A percentile compares a stretch with the other conserved stretches of the same genome.
Conservation (phyloP, 1,140 invertebrate genomes). For the Leptopilina boulardi region DNA sequence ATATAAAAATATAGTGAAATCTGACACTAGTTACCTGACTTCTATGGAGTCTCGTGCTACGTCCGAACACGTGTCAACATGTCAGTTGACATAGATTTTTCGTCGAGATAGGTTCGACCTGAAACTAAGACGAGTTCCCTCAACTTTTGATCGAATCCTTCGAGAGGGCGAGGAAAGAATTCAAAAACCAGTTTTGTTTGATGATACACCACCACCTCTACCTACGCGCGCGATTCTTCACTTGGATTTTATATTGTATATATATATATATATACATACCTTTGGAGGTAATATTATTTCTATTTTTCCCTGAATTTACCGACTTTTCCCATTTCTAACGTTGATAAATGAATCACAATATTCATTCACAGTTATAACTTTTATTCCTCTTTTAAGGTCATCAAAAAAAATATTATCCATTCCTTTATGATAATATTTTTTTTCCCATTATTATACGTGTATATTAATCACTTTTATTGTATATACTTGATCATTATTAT, state of each 20-base stretch:
- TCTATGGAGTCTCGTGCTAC: conserved; percentile 49
- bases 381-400: too few relatives aligned
- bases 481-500: too few relatives aligned
- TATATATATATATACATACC: too few relatives aligned
- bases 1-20: conserved; percentile 52
- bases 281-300: too few relatives aligned
- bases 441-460: too few relatives aligned
- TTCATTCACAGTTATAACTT: too few relatives aligned
- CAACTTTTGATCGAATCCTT: conserved; percentile 60
- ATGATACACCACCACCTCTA: neutral
- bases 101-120: conserved; percentile 63
- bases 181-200: conserved; percentile 62
- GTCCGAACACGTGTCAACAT: conserved; percentile 70
- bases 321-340: too few relatives aligned
- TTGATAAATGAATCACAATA: neutral
- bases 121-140: conserved; percentile 63
- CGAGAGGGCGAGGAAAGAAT: conserved; percentile 43
- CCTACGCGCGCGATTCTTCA: conserved; percentile 27
- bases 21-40: conserved; percentile 63
- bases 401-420: too few relatives aligned
- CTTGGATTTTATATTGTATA: neutral
- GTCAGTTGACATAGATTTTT: conserved; percentile 70
- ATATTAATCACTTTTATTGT: too few relatives aligned
- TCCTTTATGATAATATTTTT: too few relatives aligned
- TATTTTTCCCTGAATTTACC: neutral